These are phyloP conservation scores for Stramonita haemastoma DNA, from an alignment of 2,888 invertebrate species.

Conservation along the genomic window DNA sequence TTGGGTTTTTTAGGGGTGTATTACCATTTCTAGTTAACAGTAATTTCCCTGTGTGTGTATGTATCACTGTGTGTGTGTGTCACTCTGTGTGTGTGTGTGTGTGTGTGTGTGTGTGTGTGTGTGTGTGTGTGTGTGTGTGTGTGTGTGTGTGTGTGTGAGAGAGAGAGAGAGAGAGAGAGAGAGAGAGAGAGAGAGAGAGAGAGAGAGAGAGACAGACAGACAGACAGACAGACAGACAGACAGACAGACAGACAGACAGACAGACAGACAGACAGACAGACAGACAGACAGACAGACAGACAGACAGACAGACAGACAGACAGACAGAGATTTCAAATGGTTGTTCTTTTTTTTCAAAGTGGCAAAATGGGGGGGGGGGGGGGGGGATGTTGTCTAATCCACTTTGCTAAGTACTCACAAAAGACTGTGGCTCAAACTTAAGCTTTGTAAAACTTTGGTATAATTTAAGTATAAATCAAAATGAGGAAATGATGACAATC, in stretches of 20 bases:
- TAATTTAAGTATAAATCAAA: no score
- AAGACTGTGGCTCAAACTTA: no score
- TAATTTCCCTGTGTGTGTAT: neutral
- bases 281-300: conserved; percentile 26
- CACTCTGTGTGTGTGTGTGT: neutral
- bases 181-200: neutral
- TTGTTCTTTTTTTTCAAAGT: neutral
- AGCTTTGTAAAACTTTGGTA: no score
- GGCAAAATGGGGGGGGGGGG: neutral
- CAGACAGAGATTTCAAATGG: neutral
- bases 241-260: no score
- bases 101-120: neutral
- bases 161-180: no score
- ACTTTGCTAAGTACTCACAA: no score
- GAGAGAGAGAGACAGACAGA: neutral
- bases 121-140: neutral
- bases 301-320: conserved; percentile 25
- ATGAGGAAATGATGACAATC: no score
- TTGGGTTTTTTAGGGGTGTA: no score
- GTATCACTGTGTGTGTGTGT: neutral
- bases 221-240: conserved; percentile 27
- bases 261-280: no score
- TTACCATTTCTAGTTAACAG: no score
- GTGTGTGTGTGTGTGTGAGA: no score
- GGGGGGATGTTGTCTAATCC: neutral